A percentile compares a stretch with the other conserved stretches of the same genome.
phyloP scores from a whole-genome alignment of 1,140 invertebrate species.

The Drosophila varians region DNA sequence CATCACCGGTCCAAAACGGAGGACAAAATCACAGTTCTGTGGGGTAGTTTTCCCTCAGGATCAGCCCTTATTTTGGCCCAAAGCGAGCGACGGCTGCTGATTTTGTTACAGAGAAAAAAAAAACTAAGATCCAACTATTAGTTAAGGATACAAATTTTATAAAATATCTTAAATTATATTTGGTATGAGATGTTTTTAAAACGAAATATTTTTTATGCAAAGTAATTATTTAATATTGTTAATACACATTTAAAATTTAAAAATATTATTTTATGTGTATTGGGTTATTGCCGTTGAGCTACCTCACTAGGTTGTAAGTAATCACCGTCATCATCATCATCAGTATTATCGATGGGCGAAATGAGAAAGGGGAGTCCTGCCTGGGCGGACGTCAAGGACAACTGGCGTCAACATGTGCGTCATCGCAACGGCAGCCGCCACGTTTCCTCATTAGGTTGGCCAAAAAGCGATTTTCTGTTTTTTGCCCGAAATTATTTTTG shows the following conservation, averaged over 20 bases:
- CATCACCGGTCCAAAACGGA: slow-evolving; percentile 51
- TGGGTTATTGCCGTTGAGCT: slow-evolving; percentile 24
- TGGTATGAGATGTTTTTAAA: too few species aligned
- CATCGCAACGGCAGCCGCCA: slow-evolving; percentile 59
- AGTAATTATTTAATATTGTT: too few species aligned
- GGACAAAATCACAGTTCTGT: slow-evolving; percentile 10
- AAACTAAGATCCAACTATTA: background rate
- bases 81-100: slow-evolving; percentile 56
- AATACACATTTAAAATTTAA: background rate
- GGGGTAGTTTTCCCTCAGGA: slow-evolving; percentile 61
- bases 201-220: too few species aligned
- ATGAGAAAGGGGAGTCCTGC: slow-evolving; percentile 1
- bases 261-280: background rate
- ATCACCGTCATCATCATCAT: slow-evolving; percentile 78
- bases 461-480: slow-evolving; percentile 29
- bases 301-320: slow-evolving; percentile 77
- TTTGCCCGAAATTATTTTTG: slow-evolving; percentile 43
- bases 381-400: slow-evolving; percentile 61
- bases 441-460: slow-evolving; percentile 74
- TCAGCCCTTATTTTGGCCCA: slow-evolving; percentile 76
- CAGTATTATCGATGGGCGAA: slow-evolving; percentile 43
- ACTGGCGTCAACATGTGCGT: slow-evolving; percentile 80
- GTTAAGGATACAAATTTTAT: too few species aligned
- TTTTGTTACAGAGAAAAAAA: slow-evolving; percentile 4
- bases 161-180: too few species aligned